Conservation (phyloP, 2,797 vertebrate genomes). For the Liasis olivaceus region DNA sequence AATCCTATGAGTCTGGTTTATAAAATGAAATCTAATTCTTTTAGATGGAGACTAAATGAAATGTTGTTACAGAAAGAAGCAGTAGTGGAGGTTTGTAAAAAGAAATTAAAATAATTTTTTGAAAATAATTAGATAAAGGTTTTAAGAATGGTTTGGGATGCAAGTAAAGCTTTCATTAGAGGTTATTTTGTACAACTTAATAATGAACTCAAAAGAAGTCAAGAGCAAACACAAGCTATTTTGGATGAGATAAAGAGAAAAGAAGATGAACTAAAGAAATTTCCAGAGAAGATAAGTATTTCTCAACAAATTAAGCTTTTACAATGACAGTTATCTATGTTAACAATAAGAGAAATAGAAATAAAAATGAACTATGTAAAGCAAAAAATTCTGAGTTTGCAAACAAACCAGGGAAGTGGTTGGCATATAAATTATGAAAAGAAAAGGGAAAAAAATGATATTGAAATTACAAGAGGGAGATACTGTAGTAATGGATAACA, state of each 20-base stretch:
- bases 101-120: not conserved
- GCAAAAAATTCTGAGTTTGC: not conserved
- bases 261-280: not conserved
- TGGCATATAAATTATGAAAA: not conserved
- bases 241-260: not conserved
- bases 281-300: not conserved
- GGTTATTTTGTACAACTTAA: not conserved
- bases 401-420: not conserved
- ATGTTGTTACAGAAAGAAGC: not conserved
- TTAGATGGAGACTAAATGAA: too few species aligned
- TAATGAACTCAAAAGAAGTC: not conserved
- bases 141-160: not conserved
- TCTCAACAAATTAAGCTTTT: not conserved
- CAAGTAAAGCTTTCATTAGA: not conserved
- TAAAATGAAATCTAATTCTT: not conserved
- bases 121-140: not conserved
- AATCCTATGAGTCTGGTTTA: not conserved
- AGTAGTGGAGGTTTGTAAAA: not conserved
- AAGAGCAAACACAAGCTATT: not conserved
- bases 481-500: not conserved
- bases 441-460: not conserved
- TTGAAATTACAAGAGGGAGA: not conserved
- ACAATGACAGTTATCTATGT: not conserved
- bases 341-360: not conserved
- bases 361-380: not conserved